Evolutionary conservation across 1,140 invertebrate species (phyloP), one percentile per base, ranked within the genome.

Genomic region (Gyrodactylus bullatarudis): DNA sequence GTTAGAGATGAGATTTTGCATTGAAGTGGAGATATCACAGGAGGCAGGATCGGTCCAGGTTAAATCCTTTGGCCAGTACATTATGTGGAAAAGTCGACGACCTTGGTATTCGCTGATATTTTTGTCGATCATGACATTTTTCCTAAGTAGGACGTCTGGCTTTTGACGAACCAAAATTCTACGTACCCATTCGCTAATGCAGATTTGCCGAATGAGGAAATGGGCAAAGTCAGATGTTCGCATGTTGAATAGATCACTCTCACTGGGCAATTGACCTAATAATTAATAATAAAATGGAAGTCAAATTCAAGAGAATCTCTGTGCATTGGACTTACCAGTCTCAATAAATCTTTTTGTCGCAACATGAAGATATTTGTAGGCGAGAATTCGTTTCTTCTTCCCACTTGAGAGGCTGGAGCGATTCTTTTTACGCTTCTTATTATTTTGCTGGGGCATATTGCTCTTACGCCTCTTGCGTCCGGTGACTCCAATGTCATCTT

Each of bases 101-200:
- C 21, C 70, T 26, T 71, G 70, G 23, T 20, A 23, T 21, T 71
- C 24, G 23, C 21, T 23, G 23, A 71, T 71, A 24, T 71, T 71
- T 23, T 71, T 71, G n/a, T 71, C 70, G 70, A 71, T 71, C 23
- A 71, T 21, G 23, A 71, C 70, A 23, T 71, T 71, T 1, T 71
- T 24, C 2, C 26, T n/a, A 1, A 71, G 20, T 1, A 71, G 70
- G 1, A 20, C 1, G 1, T 21, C 21, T 20, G 70, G 23, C 1
- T n/a, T 71, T 26, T 25, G 21, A 19, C 24, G 23, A 24, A 24
- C 21, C 20, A 71, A 71, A 2, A 1, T 23, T 19, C 21, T 71
- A 23, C 70, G 8, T 1, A 71, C 70, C 70, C 70, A 71, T 23
- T 21, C 21, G 21, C 20, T 20, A 23, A 21, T 23, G 70, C 70